Base-by-base conservation (phyloP, 2,113 vertebrate species). In the Lasiurus cinereus region DNA sequence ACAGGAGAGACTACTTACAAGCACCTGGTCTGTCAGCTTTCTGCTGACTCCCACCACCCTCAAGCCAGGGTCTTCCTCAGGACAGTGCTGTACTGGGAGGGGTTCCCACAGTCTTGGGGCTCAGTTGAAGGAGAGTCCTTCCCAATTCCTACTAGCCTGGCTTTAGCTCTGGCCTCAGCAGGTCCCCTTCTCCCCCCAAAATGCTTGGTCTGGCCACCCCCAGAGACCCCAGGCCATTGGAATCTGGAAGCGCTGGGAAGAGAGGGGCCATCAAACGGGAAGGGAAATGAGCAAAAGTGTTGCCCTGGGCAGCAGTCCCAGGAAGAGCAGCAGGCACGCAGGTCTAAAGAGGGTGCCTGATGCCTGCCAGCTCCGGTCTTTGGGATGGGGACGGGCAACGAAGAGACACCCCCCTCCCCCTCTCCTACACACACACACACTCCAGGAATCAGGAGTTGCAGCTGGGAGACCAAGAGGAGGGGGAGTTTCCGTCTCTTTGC, bases 121-220 rank as follows among this genome's bases (percentile, higher is more conserved):
- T 91, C 43, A 46, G 54, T 29, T 6, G 0, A 66, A 52, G 69
- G 21, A 76, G 39, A 80, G 72, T 64, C 54, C 72, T 85, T 94
- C 59, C 66, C 33, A 90, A 43, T 62, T 87, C 83, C 33, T n/a
- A 72, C n/a, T n/a, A 76, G 70, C 46, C 76, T 13, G 90, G 90
- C 31, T 91, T 69, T 64, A 43, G 36, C 64, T 90, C 43, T 46
- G 90, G 90, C 67, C 31, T 8, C 6, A 27, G 48, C 64, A 54
- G 31, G n/a, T 62, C 46, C 33, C 70, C 36, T 52, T 82, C 24
- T 90, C 92, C 16, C 27, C 72, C 50, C 9, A 29, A 84, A 93
- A 96, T 52, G 43, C 24, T 69, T 52, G 1, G 11, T 36, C 66
- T 66, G 82, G 79, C 31, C 73, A 80, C 22, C 62, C 27, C 67